phyloP scores from a whole-genome alignment of 1,140 invertebrate species.

The Ostrea denselamellosa region DNA sequence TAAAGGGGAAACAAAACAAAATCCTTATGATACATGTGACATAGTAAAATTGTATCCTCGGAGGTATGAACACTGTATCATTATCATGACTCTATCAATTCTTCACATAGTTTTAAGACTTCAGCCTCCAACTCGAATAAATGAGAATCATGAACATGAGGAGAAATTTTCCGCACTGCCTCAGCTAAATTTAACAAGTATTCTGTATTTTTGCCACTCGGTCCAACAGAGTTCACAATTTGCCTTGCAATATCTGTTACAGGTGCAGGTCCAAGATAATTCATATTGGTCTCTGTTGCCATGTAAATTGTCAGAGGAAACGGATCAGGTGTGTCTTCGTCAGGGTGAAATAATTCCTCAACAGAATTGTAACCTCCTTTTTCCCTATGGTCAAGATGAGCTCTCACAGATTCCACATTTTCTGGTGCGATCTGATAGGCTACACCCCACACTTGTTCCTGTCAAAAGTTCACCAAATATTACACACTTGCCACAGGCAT shows the following conservation, averaged over 20 bases:
- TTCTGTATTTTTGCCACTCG: constrained; percentile 92
- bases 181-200: constrained; percentile 92
- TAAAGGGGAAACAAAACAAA: too few relatives aligned
- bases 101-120: constrained; percentile 47
- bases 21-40: too few relatives aligned
- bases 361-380: constrained; percentile 82
- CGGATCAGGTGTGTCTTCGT: constrained; percentile 69
- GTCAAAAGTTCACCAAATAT: constrained; percentile 59
- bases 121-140: constrained; percentile 86
- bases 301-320: constrained; percentile 91
- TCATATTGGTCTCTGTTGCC: constrained; percentile 86
- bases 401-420: constrained; percentile 85
- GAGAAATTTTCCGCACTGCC: constrained; percentile 87
- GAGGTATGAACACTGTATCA: neutral
- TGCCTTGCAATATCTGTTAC: constrained; percentile 88
- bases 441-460: constrained; percentile 91
- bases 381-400: constrained; percentile 92
- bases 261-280: constrained; percentile 85
- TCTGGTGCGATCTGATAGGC: constrained; percentile 90
- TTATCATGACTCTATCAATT: neutral
- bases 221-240: constrained; percentile 86
- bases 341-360: constrained; percentile 70
- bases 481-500: neutral
- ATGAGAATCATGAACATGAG: constrained; percentile 84
- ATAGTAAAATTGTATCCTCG: neutral